These are phyloP conservation scores for Pantherophis vulpinus DNA, from an alignment of 2,797 vertebrate genomes.

Conservation along the genomic window DNA sequence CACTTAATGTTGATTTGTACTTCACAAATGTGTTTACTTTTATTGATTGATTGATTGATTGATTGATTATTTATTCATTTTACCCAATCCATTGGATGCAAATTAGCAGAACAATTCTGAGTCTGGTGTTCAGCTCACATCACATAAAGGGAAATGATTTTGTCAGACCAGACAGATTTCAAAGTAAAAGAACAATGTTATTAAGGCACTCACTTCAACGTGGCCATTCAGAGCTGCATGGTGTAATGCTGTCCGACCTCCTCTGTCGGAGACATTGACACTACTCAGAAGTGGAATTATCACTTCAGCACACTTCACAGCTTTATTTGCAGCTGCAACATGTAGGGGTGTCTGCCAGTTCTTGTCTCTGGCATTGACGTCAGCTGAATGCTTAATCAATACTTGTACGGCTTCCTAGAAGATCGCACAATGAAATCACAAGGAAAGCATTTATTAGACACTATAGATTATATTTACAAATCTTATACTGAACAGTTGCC, in stretches of 20 bases:
- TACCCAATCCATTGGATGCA: not conserved
- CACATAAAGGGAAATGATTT: not conserved
- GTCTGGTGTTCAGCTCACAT: too few relatives aligned
- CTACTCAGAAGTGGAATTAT: constrained; percentile 92
- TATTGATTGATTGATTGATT: not conserved
- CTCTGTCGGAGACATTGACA: constrained; percentile 94
- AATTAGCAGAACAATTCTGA: not conserved
- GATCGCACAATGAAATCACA: not conserved
- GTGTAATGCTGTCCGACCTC: constrained; percentile 91
- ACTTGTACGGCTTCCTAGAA: constrained; percentile 89
- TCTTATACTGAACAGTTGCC: not conserved
- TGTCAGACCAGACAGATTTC: not conserved
- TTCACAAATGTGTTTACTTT: not conserved
- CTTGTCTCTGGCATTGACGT: constrained; percentile 96
- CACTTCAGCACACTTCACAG: constrained; percentile 88
- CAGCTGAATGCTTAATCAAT: constrained; percentile 92
- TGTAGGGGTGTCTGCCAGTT: constrained; percentile 98
- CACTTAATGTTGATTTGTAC: not conserved
- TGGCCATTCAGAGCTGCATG: constrained; percentile 94
- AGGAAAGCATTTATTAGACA: not conserved
- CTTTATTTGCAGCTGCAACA: constrained; percentile 90
- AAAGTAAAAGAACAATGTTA: not conserved
- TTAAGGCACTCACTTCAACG: constrained; percentile 76
- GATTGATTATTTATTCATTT: not conserved
- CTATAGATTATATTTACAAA: not conserved